These are phyloP conservation scores for Diplodus puntazzo DNA, from an alignment of 2,797 vertebrate genomes.

Conservation along the genomic window DNA sequence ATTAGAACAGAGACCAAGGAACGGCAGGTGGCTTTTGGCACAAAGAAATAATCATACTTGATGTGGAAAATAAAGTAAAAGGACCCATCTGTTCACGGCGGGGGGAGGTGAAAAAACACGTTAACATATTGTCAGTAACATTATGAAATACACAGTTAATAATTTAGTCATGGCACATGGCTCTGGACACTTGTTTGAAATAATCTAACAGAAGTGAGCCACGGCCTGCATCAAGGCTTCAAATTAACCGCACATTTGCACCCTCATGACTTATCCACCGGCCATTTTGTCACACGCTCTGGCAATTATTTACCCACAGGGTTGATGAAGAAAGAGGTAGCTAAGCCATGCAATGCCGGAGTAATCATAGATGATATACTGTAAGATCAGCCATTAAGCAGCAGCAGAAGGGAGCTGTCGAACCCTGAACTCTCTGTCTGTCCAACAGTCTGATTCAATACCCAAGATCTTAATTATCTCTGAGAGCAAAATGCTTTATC, in stretches of 20 bases:
- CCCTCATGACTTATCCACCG: slow-evolving; percentile 56
- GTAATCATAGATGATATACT: slow-evolving; percentile 27
- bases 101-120: slow-evolving; percentile 95
- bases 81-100: slow-evolving; percentile 99
- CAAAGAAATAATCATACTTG: slow-evolving; percentile 99
- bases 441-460: background rate
- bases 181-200: slow-evolving; percentile 89
- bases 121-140: slow-evolving; percentile 99
- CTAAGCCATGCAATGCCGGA: slow-evolving; percentile 20
- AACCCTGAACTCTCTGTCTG: slow-evolving; percentile 23
- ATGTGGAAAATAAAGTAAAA: slow-evolving; percentile 99
- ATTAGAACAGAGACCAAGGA: slow-evolving; percentile 98
- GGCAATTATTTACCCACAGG: slow-evolving; percentile 65
- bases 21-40: slow-evolving; percentile 99
- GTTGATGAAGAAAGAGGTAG: slow-evolving; percentile 38
- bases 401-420: slow-evolving; percentile 33
- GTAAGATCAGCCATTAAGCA: slow-evolving; percentile 22
- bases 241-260: slow-evolving; percentile 74
- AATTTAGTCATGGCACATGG: slow-evolving; percentile 95
- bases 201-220: slow-evolving; percentile 80
- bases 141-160: slow-evolving; percentile 99
- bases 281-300: slow-evolving; percentile 69
- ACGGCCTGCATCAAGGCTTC: slow-evolving; percentile 60
- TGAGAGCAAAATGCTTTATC: background rate
- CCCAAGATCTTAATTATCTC: slow-evolving; percentile 10